phyloP scores from a whole-genome alignment of 2,797 vertebrate genomes.

The Diplodus sargus region DNA sequence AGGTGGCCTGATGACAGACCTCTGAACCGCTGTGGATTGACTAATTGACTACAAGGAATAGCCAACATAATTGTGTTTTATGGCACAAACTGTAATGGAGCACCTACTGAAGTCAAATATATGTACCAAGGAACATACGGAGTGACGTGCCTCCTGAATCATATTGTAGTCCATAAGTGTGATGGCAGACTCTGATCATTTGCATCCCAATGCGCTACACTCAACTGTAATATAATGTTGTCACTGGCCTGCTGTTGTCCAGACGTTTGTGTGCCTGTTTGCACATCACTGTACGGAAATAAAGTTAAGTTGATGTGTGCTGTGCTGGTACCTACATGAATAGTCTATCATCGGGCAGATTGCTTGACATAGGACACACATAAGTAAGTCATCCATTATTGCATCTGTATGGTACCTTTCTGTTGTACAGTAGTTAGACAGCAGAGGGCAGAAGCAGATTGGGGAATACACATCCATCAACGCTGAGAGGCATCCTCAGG shows the following conservation, averaged over 20 bases:
- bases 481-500: not conserved
- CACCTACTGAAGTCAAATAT: not conserved
- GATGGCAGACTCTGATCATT: not conserved
- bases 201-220: not conserved
- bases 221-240: not conserved
- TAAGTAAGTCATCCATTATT: not conserved
- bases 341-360: not conserved
- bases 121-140: not conserved
- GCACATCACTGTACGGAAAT: not conserved
- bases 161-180: not conserved
- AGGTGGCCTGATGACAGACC: too few species aligned
- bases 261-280: not conserved
- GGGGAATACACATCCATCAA: not conserved
- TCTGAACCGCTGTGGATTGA: too few species aligned
- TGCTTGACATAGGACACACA: too few species aligned
- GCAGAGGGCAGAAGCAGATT: conserved; percentile 67
- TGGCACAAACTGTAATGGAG: not conserved
- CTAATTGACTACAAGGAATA: not conserved
- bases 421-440: conserved; percentile 43
- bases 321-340: not conserved
- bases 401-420: not conserved
- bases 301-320: not conserved
- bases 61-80: not conserved
- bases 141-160: not conserved
- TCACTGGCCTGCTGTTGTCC: not conserved